Conservation (phyloP, 2,888 invertebrate genomes). For the Boloria euphrosyne region DNA sequence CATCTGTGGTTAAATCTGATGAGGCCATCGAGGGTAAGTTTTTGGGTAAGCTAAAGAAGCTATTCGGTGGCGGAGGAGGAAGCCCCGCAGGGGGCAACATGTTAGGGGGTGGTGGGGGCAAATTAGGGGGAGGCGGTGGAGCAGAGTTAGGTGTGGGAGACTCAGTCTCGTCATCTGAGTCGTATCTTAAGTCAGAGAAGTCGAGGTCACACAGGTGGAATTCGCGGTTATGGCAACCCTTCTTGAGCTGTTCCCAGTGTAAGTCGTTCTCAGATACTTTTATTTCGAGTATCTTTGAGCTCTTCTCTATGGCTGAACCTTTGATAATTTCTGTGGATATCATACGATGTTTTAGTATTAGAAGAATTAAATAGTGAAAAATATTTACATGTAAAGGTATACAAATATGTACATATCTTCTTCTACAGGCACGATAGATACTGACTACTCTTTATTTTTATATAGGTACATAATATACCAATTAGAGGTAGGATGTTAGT, state of each 20-base stretch:
- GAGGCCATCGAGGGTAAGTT: slow-evolving; percentile 60
- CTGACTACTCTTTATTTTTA: too few species aligned
- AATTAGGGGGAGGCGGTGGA: slow-evolving; percentile 90
- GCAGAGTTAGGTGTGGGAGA: slow-evolving; percentile 86
- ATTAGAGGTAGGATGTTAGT: too few species aligned
- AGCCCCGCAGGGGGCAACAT: slow-evolving; percentile 78
- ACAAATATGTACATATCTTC: too few species aligned
- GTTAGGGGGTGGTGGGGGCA: slow-evolving; percentile 90
- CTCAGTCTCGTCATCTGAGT: slow-evolving; percentile 92
- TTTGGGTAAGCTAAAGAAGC: slow-evolving; percentile 70
- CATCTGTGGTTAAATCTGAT: slow-evolving; percentile 66
- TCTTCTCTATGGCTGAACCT: slow-evolving; percentile 86
- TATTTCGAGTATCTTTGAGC: slow-evolving; percentile 84
- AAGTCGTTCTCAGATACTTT: slow-evolving; percentile 96
- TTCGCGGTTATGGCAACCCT: slow-evolving; percentile 87
- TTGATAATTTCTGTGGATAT: slow-evolving; percentile 83
- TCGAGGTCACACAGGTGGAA: slow-evolving; percentile 96
- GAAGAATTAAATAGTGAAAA: too few species aligned
- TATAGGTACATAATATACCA: too few species aligned
- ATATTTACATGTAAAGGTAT: too few species aligned
- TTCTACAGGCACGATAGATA: too few species aligned
- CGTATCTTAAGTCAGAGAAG: slow-evolving; percentile 95
- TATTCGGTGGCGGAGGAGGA: slow-evolving; percentile 79
- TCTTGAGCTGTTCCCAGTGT: slow-evolving; percentile 95
- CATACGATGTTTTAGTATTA: background rate